Percentiles rank a stretch among this genome's conserved stretches.
Evolutionary conservation across 1,140 invertebrate species (phyloP).

Genomic region (Drosophila rufa): DNA sequence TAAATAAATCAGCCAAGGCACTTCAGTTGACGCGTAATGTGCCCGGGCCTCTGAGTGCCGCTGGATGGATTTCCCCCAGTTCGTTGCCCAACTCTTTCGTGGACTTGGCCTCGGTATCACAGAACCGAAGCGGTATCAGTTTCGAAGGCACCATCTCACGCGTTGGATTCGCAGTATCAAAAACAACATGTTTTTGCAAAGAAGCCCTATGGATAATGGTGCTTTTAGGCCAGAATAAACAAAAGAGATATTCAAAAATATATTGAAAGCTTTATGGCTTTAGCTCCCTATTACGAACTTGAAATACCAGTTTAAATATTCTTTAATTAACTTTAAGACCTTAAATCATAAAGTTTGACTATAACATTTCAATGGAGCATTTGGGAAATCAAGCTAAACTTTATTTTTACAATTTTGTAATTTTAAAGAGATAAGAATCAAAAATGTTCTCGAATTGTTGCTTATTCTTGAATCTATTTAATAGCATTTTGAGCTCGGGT

Average conservation of each 20-base stretch:
- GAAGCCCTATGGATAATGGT: neutral
- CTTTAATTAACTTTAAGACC: too few relatives aligned
- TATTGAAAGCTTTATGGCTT: too few relatives aligned
- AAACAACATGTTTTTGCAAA: neutral
- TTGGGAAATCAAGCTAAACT: neutral
- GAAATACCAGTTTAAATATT: too few relatives aligned
- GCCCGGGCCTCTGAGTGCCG: slow-evolving; percentile 41
- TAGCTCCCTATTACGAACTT: too few relatives aligned
- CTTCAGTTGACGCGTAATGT: slow-evolving; percentile 41
- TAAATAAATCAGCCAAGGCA: slow-evolving; percentile 71
- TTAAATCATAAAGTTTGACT: too few relatives aligned
- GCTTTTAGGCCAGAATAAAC: neutral
- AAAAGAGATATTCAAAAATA: neutral
- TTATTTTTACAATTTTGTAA: neutral
- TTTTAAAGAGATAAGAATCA: neutral
- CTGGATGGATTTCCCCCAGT: slow-evolving; percentile 28
- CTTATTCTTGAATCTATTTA: neutral
- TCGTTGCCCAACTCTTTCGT: slow-evolving; percentile 64
- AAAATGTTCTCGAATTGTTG: neutral
- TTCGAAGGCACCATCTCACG: too few relatives aligned
- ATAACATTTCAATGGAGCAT: too few relatives aligned
- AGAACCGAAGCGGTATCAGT: neutral
- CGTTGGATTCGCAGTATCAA: too few relatives aligned
- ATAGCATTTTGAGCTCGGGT: too few relatives aligned
- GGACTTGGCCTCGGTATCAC: neutral